Evolutionary conservation across 2,888 invertebrate genomes (phyloP).

Genomic region (Philopedon plagiatum): DNA sequence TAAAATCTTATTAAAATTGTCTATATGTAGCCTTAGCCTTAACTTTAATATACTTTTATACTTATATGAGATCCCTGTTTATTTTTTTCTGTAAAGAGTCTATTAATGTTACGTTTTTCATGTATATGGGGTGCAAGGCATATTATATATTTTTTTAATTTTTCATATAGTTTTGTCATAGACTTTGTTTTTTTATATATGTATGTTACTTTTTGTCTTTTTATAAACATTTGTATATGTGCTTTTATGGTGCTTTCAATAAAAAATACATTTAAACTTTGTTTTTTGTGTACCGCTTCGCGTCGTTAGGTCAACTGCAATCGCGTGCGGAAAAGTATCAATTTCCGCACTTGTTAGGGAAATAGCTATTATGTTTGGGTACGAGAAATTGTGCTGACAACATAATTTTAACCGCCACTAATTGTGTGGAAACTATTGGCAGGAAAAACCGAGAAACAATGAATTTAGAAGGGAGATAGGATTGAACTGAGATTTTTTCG

Average conservation of each 20-base stretch:
- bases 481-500: too few species aligned
- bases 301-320: too few species aligned
- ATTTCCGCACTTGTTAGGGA: too few species aligned
- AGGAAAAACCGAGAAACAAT: too few species aligned
- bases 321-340: too few species aligned
- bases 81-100: slow-evolving; percentile 29
- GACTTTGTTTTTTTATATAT: slow-evolving; percentile 54
- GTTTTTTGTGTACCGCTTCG: too few species aligned
- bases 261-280: slow-evolving; percentile 50
- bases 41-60: slow-evolving; percentile 21
- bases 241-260: slow-evolving; percentile 61
- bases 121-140: slow-evolving; percentile 57
- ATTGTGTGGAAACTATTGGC: too few species aligned
- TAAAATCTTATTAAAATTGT: slow-evolving; percentile 51
- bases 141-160: slow-evolving; percentile 49
- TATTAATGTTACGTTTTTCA: slow-evolving; percentile 44
- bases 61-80: slow-evolving; percentile 11
- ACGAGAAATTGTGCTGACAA: too few species aligned
- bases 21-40: slow-evolving; percentile 38
- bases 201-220: slow-evolving; percentile 53
- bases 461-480: too few species aligned
- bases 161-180: slow-evolving; percentile 46
- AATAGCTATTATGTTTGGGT: too few species aligned
- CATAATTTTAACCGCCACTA: too few species aligned
- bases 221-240: slow-evolving; percentile 61